phyloP scores from a whole-genome alignment of 2,888 invertebrate genomes.

The Cephus pygmeus region DNA sequence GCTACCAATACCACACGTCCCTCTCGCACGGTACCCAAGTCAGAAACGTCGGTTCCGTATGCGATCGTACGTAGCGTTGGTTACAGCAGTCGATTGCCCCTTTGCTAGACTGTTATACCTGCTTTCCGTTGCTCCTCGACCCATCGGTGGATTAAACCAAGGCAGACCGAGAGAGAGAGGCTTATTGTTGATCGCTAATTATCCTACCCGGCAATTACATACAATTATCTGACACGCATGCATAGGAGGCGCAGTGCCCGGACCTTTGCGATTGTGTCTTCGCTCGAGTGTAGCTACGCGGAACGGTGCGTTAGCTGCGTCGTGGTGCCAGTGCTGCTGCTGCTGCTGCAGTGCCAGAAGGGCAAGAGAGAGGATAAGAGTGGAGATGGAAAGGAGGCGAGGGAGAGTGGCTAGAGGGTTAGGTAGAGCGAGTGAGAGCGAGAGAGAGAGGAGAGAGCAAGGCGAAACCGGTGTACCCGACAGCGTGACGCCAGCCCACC shows the following conservation, averaged over 20 bases:
- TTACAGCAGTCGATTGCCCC: background rate
- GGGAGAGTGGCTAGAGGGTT: background rate
- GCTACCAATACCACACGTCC: slow-evolving; percentile 38
- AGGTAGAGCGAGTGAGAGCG: background rate
- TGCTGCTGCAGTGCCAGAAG: background rate
- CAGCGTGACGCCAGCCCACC: slow-evolving; percentile 63
- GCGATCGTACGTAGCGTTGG: background rate
- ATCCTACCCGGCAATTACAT: slow-evolving; percentile 59
- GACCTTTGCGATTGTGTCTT: background rate
- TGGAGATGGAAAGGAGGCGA: background rate
- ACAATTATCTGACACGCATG: slow-evolving; percentile 62
- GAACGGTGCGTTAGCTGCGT: background rate
- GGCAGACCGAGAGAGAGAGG: background rate
- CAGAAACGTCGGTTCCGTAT: background rate
- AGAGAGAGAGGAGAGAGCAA: slow-evolving; percentile 36
- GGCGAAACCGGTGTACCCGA: slow-evolving; percentile 65
- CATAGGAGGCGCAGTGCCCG: slow-evolving; percentile 32
- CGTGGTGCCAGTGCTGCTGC: background rate
- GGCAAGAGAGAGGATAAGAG: background rate
- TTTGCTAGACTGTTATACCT: background rate
- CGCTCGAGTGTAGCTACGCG: slow-evolving; percentile 6
- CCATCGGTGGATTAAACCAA: background rate
- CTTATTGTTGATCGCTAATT: slow-evolving; percentile 64
- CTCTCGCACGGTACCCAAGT: background rate
- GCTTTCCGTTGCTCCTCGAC: background rate